These are phyloP conservation scores for Coregonus clupeaformis DNA, from an alignment of 2,113 vertebrate species.

Conservation along the genomic window DNA sequence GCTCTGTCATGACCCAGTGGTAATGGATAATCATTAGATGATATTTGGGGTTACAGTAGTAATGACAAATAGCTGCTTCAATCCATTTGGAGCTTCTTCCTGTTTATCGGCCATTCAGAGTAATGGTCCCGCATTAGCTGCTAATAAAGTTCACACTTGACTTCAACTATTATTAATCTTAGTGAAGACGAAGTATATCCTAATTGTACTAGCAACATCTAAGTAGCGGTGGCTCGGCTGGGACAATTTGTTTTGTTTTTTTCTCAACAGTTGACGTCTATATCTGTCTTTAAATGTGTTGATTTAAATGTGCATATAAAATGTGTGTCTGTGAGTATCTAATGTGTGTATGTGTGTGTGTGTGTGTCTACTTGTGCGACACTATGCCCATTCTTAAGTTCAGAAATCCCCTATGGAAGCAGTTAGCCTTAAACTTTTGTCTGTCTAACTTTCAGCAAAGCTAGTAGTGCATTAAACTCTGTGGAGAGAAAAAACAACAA, in stretches of 20 bases:
- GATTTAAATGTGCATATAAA: no score
- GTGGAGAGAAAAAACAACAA: no score
- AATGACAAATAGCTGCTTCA: slow-evolving; percentile 67
- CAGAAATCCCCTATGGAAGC: not conserved
- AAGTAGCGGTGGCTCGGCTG: slow-evolving; percentile 11
- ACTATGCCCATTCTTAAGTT: not conserved
- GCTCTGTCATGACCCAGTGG: slow-evolving; percentile 46
- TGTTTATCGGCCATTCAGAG: slow-evolving; percentile 67
- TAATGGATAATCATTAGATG: slow-evolving; percentile 67
- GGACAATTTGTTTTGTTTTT: not conserved
- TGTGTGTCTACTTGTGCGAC: not conserved
- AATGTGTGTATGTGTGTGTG: not conserved
- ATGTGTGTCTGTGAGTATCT: no score
- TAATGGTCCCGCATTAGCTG: slow-evolving; percentile 62
- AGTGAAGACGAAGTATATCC: slow-evolving; percentile 49
- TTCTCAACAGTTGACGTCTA: not conserved
- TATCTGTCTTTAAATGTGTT: no score
- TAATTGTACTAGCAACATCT: slow-evolving; percentile 46
- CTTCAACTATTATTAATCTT: slow-evolving; percentile 63
- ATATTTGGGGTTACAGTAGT: slow-evolving; percentile 54
- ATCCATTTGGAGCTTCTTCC: slow-evolving; percentile 53
- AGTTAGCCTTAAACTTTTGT: not conserved
- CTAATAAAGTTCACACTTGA: slow-evolving; percentile 68
- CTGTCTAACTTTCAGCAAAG: not conserved
- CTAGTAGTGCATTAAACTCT: slow-evolving; percentile 21